Conservation (phyloP, 2,113 vertebrate genomes). For the Rhinopomastus cyanomelas region DNA sequence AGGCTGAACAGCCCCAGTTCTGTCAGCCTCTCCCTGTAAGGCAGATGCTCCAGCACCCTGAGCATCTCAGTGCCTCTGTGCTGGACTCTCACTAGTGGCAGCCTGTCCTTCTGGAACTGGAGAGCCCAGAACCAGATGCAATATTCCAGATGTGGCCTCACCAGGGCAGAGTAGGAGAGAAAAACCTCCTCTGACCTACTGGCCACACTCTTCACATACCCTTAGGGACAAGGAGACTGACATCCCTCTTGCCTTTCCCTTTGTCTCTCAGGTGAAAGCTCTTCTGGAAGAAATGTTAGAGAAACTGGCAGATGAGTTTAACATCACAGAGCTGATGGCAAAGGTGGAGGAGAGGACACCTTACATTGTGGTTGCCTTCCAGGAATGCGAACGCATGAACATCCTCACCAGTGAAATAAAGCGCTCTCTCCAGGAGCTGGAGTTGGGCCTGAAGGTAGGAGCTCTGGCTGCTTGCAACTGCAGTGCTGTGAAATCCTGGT, state of each 20-base stretch:
- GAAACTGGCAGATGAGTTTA: slow-evolving; percentile 88
- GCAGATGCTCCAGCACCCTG: no score
- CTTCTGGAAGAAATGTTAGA: slow-evolving; percentile 89
- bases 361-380: slow-evolving; percentile 87
- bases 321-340: slow-evolving; percentile 83
- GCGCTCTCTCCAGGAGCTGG: slow-evolving; percentile 83
- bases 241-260: neutral
- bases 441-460: slow-evolving; percentile 87
- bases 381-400: slow-evolving; percentile 96
- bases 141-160: no score
- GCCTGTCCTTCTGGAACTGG: no score
- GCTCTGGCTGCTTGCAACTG: neutral
- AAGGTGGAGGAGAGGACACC: slow-evolving; percentile 88
- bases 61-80: no score
- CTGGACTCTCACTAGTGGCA: no score
- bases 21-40: no score
- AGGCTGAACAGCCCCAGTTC: no score
- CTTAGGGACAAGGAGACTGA: neutral
- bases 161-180: no score
- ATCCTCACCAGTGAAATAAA: slow-evolving; percentile 84
- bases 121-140: no score
- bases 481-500: no score
- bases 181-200: no score
- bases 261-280: slow-evolving; percentile 78
- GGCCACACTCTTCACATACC: no score